Base-by-base conservation (phyloP, 2,797 vertebrate genomes). In the Helostoma temminkii region DNA sequence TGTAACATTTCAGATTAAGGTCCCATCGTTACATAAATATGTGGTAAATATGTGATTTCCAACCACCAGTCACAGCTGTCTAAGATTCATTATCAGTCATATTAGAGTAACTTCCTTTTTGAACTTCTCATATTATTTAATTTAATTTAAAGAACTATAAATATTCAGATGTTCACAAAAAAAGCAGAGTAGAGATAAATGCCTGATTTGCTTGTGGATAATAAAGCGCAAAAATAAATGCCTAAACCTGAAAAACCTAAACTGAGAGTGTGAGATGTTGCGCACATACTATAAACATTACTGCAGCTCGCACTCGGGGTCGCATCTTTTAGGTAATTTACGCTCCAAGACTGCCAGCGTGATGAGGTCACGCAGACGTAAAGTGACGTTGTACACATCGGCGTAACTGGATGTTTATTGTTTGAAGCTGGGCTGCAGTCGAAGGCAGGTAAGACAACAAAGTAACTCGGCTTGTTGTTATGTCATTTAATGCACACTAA, bases 401-500 rank as follows among this genome's bases (percentile, higher is more conserved):
- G 54, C 41, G 24, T 43, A 61, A 54, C 57, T 83, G 62, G 59
- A 55, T 82, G 81, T 74, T 81, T 83, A 87, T 90, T 91, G 89
- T 92, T 80, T 71, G 73, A 84, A 49, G 74, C 61, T 62, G 72
- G 46, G 77, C 67, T 73, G 75, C 65, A 76, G 74, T 80, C 72
- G 59, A 82, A 70, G 50, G 55, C 79, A 86, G 89, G 92, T 93
- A 87, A 83, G 84, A 70, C 49, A 55, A 42, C 11, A n/a, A 28
- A 36, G 62, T 6, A 16, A 58, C 37, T 62, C 25, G 5, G 0
- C 3, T 34, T 6, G 8, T n/a, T 50, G 14, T 30, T 16, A 0
- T 30, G 7, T 16, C 3, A 1, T 14, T 6, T 3, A 1, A 22
- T 14, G 18, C 4, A 3, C 0, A 1, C 9, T 19, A 11, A 7